Conservation (phyloP, 2,797 vertebrate genomes). For the Picus viridis region DNA sequence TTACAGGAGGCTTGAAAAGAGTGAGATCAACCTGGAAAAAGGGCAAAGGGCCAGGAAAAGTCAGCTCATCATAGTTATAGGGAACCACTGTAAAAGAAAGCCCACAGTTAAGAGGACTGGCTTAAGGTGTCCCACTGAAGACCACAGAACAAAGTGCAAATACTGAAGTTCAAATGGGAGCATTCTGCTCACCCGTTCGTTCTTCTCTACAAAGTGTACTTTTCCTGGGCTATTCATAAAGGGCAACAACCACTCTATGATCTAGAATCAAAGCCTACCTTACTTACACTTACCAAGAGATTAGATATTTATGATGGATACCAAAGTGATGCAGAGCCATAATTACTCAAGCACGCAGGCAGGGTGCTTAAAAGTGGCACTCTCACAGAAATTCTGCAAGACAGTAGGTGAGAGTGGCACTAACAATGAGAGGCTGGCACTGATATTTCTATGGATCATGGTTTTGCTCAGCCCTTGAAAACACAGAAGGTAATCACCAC, state of each 20-base stretch:
- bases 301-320: background rate
- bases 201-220: background rate
- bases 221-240: background rate
- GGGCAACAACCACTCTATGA: background rate
- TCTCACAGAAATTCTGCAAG: background rate
- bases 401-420: background rate
- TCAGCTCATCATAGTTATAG: fast-evolving
- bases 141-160: background rate
- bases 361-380: background rate
- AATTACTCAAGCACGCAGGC: background rate
- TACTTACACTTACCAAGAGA: background rate
- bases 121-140: background rate
- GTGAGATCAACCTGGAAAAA: background rate
- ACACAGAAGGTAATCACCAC: slow-evolving; percentile 5
- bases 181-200: background rate
- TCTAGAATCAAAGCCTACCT: background rate
- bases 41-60: background rate
- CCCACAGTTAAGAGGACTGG: background rate
- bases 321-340: background rate
- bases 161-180: background rate
- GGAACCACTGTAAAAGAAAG: background rate
- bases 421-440: background rate
- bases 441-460: background rate
- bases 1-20: background rate
- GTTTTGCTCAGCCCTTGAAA: background rate